Evolutionary conservation across 2,797 vertebrate species (phyloP), one percentile per base, ranked within the genome.

Genomic region (Sebastes trivittatus): DNA sequence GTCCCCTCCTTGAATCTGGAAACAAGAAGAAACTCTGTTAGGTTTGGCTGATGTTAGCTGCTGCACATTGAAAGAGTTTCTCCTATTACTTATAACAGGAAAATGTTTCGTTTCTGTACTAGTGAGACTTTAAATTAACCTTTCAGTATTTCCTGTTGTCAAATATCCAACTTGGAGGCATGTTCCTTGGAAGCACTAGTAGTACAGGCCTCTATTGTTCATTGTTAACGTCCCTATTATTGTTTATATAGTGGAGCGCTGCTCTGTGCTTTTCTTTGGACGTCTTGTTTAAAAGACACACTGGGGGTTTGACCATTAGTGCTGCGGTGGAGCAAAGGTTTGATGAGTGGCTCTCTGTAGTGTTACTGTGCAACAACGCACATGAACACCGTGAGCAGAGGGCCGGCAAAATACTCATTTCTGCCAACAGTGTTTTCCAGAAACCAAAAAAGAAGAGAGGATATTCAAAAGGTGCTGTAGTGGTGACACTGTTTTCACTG

Each of bases 1-100:
- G 90, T 99, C 98, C 5, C 98, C 98, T 46, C 98, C 98, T 88
- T 99, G 98, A 91, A 99, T 99, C 98, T 99, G 88, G 20, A 81
- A 76, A 82, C 14, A 72, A 58, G 29, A 72, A 5, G 55, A n/a
- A 14, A 23, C 23, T 4, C 10, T 18, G 23, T 64, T 16, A 86
- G 42, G 34, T 46, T 36, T 65, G 7, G 54, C 2, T 66, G 62
- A 66, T n/a, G 16, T 58, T 8, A n/a, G 68, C 32, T 36, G 62
- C 46, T 71, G 34, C 30, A 67, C 52, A 60, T 0, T 78, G 16
- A 77, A 79, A 8, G 49, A 76, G 23, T 18, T 65, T 9, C 18
- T 68, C 18, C 20, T 1, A 4, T 61, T 42, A 75, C 60, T 29
- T 22, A 7, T 2, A 38, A 55, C 0, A 20, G 54, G 56, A 63